Base-by-base conservation (phyloP, 2,888 invertebrate genomes). In the Catocala sponsa region DNA sequence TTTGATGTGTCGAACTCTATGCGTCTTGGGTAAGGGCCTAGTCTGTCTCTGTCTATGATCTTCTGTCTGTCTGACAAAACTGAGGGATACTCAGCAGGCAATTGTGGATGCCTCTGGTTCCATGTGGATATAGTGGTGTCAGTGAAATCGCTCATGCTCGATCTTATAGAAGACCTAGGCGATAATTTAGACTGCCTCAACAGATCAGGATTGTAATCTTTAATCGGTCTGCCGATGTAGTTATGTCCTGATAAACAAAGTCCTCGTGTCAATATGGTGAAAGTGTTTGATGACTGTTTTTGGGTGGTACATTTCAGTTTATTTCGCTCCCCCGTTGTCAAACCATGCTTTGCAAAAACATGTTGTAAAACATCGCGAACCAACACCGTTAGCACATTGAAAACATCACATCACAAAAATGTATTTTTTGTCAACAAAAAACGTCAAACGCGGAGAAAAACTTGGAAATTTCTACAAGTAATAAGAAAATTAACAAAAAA, bases 51-150 rank as follows among this genome's bases (percentile, higher is more conserved):
- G 56, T 92, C 92, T 6, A 90, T 70, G 1, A 81, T 83, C 77
- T 91, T 93, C 0, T 91, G 59, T 80, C 94, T 88, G 50, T 93
- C 94, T 0, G 94, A 94, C 0, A 94, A 76, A 0, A 94, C 94
- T 10, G 93, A 92, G 0, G 94, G 94, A 65, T 94, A 94, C 66
- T 94, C 94, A 0, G 91, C 85, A 0, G 87, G 80, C 6, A 78
- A 72, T n/a, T 80, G 84, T 0, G 82, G 79, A 52, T 91, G 88
- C 56, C 90, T 89, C 65, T 92, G 92, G 63, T 94, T 94, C 94
- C 94, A 94, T 0, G 93, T 94, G 0, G 94, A 94, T 67, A 94
- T 93, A 0, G 94, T 94, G 0, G 94, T 95, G 76, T 95, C 95
- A 56, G 95, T 95, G 74, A 95, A 94, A 82, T 94, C 94, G 83